Percentiles rank a stretch among this genome's conserved stretches.
Evolutionary conservation across 2,888 invertebrate species (phyloP).

Genomic region (Hemicrepidius hirtus): DNA sequence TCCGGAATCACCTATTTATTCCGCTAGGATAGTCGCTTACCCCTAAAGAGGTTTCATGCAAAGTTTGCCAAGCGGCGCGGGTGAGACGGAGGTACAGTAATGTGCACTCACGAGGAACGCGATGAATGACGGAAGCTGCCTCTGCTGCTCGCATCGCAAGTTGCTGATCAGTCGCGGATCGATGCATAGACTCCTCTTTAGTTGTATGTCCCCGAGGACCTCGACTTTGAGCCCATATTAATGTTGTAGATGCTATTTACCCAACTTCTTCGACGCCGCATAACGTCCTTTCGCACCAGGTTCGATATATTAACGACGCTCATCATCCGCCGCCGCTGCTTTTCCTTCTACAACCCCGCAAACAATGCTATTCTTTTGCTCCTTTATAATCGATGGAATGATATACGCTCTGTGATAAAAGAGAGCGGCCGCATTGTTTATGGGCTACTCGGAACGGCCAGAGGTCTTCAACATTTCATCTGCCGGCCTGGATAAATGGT

Average conservation of each 20-base stretch:
- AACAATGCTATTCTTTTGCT: slow-evolving; percentile 51
- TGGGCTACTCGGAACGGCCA: slow-evolving; percentile 57
- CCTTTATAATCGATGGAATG: slow-evolving; percentile 57
- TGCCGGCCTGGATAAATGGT: slow-evolving; percentile 58
- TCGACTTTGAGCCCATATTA: slow-evolving; percentile 51
- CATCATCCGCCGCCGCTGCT: slow-evolving; percentile 23
- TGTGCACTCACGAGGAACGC: slow-evolving; percentile 59
- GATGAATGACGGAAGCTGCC: slow-evolving; percentile 58
- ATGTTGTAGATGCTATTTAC: slow-evolving; percentile 49
- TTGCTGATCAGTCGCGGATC: slow-evolving; percentile 54
- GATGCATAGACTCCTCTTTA: slow-evolving; percentile 52
- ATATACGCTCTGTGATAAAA: slow-evolving; percentile 57
- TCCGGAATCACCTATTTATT: slow-evolving; percentile 61
- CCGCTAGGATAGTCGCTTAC: slow-evolving; percentile 57
- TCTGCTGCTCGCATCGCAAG: slow-evolving; percentile 48
- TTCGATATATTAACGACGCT: slow-evolving; percentile 22
- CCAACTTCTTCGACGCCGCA: slow-evolving; percentile 26
- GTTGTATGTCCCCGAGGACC: slow-evolving; percentile 47
- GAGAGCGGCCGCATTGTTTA: slow-evolving; percentile 59
- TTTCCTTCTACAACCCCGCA: slow-evolving; percentile 38
- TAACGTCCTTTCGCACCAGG: not conserved
- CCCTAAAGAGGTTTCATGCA: slow-evolving; percentile 59
- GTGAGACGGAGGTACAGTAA: slow-evolving; percentile 56
- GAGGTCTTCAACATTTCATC: slow-evolving; percentile 62
- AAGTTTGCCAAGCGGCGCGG: slow-evolving; percentile 57